Evolutionary conservation across 1,140 invertebrate species (phyloP).

Genomic region (Cecropterus lyciades): DNA sequence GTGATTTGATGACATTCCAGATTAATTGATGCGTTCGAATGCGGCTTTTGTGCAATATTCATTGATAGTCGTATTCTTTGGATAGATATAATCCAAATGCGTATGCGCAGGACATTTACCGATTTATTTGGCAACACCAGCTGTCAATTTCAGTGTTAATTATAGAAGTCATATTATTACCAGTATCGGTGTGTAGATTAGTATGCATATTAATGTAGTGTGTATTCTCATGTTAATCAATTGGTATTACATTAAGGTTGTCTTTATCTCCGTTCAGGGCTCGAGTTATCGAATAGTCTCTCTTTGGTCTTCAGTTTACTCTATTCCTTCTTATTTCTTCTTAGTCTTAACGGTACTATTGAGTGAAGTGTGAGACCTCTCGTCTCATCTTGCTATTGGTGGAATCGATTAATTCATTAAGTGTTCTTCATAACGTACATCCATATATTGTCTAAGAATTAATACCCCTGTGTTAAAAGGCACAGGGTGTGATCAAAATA

Average conservation of each 20-base stretch:
- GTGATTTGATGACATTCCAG: neutral
- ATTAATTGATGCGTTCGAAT: neutral
- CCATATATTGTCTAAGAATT: neutral
- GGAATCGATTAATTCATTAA: neutral
- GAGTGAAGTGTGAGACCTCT: conserved; percentile 8
- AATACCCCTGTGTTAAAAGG: conserved; percentile 3
- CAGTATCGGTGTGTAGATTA: conserved; percentile 4
- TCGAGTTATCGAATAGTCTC: neutral
- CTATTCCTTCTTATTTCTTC: neutral
- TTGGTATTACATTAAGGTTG: conserved; percentile 8
- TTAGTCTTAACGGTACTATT: neutral
- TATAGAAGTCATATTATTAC: conserved; percentile 1
- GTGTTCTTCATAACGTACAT: neutral
- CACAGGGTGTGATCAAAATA: conserved; percentile 9
- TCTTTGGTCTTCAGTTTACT: neutral
- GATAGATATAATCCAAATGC: neutral
- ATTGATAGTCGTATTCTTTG: neutral
- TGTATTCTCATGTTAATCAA: conserved; percentile 6
- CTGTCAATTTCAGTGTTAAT: conserved; percentile 6
- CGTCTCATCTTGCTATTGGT: neutral
- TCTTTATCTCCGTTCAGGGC: neutral
- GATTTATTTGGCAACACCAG: neutral
- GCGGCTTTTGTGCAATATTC: neutral
- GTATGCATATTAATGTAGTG: neutral
- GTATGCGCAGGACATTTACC: neutral